Base-by-base conservation (phyloP, 2,797 vertebrate genomes). In the Morelia viridis region DNA sequence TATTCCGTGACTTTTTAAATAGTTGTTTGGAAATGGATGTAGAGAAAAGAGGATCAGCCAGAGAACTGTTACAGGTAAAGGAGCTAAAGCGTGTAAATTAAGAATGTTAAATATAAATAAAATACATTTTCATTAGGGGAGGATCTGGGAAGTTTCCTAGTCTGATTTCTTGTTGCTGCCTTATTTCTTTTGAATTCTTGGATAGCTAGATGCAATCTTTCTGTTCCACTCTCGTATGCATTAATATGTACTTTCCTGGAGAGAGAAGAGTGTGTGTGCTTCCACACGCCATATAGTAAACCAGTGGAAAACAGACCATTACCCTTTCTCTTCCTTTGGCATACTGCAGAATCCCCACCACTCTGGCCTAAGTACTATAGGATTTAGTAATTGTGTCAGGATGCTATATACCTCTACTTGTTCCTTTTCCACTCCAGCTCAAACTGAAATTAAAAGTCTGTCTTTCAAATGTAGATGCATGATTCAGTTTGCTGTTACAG, bases 1-100 rank as follows among this genome's bases (percentile, higher is more conserved):
- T 99, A 96, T 99, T 99, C 98, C 98, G 99, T 93, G 99, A 99
- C 96, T 99, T 99, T 97, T 98, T 99, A 94, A 99, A 99, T 97
- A 98, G 98, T 88, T 99, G 98, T 96, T 97, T 99, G 97, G 99
- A 99, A 96, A 99, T 99, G 99, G 99, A 99, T 93, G 99, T 99
- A 53, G 99, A 99, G 96, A 99, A 99, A 96, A 98, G 99, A 96
- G 98, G 99, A 24, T 98, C 99, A 94, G 98, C 98, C 96, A 99
- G 99, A 98, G 99, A 99, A 94, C 97, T 99, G 90, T 97, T 99
- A 96, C 98, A 99, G 99, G 99, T 99, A 93, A 95, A 94, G 90
- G 2, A 2, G 7, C 71, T 85, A 1, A 19, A 46, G 89, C 0
- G 31, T 90, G 76, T 85, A 46, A 71, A 41, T 56, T 28, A 11